These are phyloP conservation scores for Mastomys natalensis DNA, from an alignment of 2,113 vertebrate species.

Conservation along the genomic window DNA sequence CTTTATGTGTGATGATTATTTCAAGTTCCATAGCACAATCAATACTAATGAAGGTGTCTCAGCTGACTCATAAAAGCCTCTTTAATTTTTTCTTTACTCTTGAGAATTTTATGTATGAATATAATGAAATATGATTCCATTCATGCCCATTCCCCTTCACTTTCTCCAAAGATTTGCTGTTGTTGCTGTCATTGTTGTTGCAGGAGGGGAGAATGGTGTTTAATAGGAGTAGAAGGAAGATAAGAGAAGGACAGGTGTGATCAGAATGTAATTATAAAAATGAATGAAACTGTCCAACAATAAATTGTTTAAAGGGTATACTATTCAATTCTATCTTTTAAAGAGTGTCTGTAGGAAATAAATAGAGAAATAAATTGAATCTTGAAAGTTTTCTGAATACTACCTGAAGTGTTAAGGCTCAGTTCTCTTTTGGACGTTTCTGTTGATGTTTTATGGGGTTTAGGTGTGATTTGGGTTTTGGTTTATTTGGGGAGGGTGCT, in stretches of 20 bases:
- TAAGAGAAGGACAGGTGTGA: neutral
- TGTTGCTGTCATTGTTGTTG: no score
- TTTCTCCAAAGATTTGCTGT: neutral
- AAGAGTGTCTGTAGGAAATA: neutral
- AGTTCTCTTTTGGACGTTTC: neutral
- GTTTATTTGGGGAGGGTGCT: neutral
- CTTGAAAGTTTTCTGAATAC: neutral
- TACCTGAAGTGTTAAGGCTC: neutral
- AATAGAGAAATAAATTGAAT: neutral
- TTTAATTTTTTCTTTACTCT: neutral
- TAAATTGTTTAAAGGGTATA: neutral
- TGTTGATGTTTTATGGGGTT: neutral
- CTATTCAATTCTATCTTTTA: neutral
- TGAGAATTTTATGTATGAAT: neutral
- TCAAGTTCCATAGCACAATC: neutral
- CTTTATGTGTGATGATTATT: neutral
- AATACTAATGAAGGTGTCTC: neutral
- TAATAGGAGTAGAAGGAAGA: neutral
- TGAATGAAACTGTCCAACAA: neutral
- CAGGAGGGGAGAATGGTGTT: accelerated
- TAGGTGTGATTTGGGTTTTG: neutral
- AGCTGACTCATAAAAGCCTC: neutral
- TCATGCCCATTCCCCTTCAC: neutral
- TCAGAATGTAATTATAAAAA: neutral
- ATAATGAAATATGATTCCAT: neutral